A percentile compares a stretch with the other conserved stretches of the same genome.
Evolutionary conservation across 2,797 vertebrate genomes (phyloP).

Genomic region (Cuniculus paca): DNA sequence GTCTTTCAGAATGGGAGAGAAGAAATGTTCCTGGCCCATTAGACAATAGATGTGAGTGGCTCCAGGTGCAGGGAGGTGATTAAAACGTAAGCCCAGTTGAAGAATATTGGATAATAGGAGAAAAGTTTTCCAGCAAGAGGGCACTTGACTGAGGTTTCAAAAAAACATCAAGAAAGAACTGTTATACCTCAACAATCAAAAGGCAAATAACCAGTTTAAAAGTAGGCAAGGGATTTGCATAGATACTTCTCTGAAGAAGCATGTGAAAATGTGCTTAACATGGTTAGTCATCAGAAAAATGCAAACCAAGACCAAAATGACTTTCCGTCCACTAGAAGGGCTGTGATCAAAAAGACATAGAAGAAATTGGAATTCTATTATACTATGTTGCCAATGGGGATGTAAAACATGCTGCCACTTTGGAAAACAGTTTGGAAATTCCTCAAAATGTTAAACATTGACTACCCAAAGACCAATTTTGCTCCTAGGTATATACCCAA

Average conservation of each 20-base stretch:
- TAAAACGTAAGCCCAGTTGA: not conserved
- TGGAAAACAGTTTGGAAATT: slow-evolving; percentile 36
- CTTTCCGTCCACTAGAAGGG: not conserved
- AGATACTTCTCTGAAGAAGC: slow-evolving; percentile 36
- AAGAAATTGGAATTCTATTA: not conserved
- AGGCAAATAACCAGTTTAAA: slow-evolving; percentile 41
- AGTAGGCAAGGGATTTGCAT: slow-evolving; percentile 36
- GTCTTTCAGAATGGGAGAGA: not conserved
- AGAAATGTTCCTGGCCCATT: not conserved
- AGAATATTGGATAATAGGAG: not conserved
- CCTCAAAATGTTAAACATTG: slow-evolving; percentile 4
- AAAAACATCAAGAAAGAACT: slow-evolving; percentile 50
- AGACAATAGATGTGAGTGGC: not conserved
- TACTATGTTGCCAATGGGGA: not conserved
- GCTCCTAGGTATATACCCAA: not conserved
- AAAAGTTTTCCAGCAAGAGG: slow-evolving; percentile 53
- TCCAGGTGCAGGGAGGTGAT: not conserved
- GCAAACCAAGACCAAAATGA: slow-evolving; percentile 18
- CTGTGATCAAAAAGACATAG: not conserved
- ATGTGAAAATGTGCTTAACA: not conserved
- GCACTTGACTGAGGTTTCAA: slow-evolving; percentile 32
- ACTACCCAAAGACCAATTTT: not conserved
- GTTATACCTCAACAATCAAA: not conserved
- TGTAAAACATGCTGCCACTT: not conserved
- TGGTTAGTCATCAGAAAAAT: slow-evolving; percentile 42